Evolutionary conservation across 2,113 vertebrate species (phyloP), one percentile per base, ranked within the genome.

Genomic region (Perccottus glenii): DNA sequence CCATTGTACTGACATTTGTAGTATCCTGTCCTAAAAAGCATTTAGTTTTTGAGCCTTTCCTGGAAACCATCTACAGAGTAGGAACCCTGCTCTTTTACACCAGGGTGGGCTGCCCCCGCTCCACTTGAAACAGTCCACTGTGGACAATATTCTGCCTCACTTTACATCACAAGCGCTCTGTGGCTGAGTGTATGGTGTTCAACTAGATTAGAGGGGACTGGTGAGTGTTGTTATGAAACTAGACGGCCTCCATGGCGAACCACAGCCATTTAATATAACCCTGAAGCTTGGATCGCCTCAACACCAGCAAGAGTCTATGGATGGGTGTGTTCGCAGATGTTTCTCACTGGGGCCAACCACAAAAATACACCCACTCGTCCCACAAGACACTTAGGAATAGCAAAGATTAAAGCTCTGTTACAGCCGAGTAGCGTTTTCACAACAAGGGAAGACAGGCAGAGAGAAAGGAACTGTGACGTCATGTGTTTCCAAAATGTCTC

Each of bases 211-310:
- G 52, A 87, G 72, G 74, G 64, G 59, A 70, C 74, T 61, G 52
- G n/a, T 52, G 63, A 48, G 60, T 11, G 43, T 67, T 80, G 82
- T 83, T 85, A 65, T 88, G 74, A 85, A 80, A 78, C 70, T 51
- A n/a, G 67, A 84, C 38, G 65, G 33, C 85, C 86, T 89, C 82
- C 89, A 89, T 87, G 80, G 64, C 49, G 78, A 83, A 84, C 87
- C 89, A 69, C 85, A 83, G 64, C 66, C 48, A 61, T 55, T 74
- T 53, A 55, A 70, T 73, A 16, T 32, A 51, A 76, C 68, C 50
- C 63, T 66, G 55, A 65, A 74, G 74, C 79, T 72, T 57, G 70
- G 70, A 76, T 40, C 59, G 40, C 70, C 82, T 77, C 70, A 66
- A 69, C 19, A 75, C 76, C 75, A 60, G 67, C 71, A 64, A 60